A percentile compares a stretch with the other conserved stretches of the same genome.
phyloP scores from a whole-genome alignment of 2,797 vertebrate genomes.

The Falco naumanni region DNA sequence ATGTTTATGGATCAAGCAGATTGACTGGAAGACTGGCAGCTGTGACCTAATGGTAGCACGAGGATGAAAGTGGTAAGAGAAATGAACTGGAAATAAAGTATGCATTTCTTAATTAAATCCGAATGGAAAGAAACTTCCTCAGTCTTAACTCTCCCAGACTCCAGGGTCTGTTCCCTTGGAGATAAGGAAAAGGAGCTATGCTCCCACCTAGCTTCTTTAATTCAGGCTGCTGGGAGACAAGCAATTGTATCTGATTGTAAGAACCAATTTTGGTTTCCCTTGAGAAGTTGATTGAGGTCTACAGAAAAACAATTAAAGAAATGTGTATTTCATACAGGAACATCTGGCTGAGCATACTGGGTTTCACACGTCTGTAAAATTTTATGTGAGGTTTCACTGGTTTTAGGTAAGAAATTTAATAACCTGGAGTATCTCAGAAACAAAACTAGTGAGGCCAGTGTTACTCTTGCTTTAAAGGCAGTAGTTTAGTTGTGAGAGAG shows the following conservation, averaged over 20 bases:
- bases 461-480: background rate
- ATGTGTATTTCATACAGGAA: background rate
- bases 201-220: constrained; percentile 14
- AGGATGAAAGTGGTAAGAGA: constrained; percentile 19
- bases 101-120: background rate
- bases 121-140: background rate
- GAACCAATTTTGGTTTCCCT: background rate
- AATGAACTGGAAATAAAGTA: constrained; percentile 13
- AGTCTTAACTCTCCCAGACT: background rate
- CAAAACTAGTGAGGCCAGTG: background rate
- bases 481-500: background rate
- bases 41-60: background rate
- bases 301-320: background rate
- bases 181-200: background rate
- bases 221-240: constrained; percentile 17
- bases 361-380: background rate
- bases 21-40: background rate
- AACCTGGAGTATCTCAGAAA: background rate
- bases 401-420: background rate
- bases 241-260: background rate
- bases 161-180: background rate
- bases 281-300: background rate
- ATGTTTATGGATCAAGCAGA: background rate
- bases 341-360: background rate
- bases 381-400: background rate